Evolutionary conservation across 2,888 invertebrate genomes (phyloP).

Genomic region (Anticlea derivata): DNA sequence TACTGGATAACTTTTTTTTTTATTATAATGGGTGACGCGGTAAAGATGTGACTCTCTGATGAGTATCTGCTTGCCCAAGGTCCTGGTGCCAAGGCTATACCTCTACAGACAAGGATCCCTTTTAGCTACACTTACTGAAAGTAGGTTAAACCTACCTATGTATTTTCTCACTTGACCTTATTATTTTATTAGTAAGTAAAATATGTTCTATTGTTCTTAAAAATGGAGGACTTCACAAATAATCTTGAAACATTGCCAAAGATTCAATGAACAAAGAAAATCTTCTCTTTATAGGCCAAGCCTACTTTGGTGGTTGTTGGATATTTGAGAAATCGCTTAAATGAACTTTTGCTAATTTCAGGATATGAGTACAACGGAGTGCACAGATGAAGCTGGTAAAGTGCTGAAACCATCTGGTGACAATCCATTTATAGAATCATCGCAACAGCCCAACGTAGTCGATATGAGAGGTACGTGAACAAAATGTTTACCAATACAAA

Average conservation of each 20-base stretch:
- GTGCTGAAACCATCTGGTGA: slow-evolving; percentile 90
- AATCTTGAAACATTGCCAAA: slow-evolving; percentile 1
- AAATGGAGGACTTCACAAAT: neutral
- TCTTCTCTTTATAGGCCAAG: neutral
- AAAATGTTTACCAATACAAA: neutral
- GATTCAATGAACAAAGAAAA: neutral
- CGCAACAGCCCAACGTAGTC: slow-evolving; percentile 93
- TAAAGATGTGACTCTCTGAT: too few relatives aligned
- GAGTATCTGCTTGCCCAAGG: too few relatives aligned
- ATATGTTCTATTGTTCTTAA: neutral
- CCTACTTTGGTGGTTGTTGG: neutral
- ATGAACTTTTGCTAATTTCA: slow-evolving; percentile 57
- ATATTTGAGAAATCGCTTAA: neutral
- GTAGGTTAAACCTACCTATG: too few relatives aligned
- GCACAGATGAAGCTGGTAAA: slow-evolving; percentile 91
- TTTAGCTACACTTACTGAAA: too few relatives aligned
- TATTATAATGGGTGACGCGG: too few relatives aligned
- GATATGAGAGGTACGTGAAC: slow-evolving; percentile 93
- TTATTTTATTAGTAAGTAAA: too few relatives aligned
- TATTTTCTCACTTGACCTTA: too few relatives aligned
- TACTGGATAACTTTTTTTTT: neutral
- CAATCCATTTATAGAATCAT: slow-evolving; percentile 96
- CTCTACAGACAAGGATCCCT: too few relatives aligned
- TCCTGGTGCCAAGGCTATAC: too few relatives aligned
- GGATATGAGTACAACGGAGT: slow-evolving; percentile 91